Conservation (phyloP, 2,113 vertebrate species). For the Ciconia maguari region DNA sequence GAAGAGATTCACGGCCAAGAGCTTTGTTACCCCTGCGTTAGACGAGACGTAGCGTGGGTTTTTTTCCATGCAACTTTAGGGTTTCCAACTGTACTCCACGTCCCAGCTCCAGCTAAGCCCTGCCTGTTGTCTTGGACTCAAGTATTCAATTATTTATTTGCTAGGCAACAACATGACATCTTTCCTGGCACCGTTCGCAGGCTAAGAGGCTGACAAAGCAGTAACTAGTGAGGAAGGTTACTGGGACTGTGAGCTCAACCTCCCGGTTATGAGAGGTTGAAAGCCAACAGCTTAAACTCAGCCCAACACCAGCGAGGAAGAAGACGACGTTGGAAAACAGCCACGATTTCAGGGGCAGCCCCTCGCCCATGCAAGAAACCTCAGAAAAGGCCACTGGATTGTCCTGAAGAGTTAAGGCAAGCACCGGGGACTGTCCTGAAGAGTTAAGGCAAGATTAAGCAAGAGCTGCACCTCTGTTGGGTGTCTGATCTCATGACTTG, state of each 20-base stretch:
- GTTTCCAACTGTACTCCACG: background rate
- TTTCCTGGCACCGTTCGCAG: background rate
- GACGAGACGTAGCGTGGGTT: background rate
- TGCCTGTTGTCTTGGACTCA: background rate
- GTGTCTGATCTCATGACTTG: background rate
- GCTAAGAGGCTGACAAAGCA: background rate
- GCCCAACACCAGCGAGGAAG: background rate
- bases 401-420: background rate
- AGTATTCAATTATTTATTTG: background rate
- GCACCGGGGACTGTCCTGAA: fast-evolving
- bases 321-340: fast-evolving
- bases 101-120: background rate
- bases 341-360: no score
- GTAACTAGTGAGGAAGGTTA: background rate
- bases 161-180: slow-evolving; percentile 22
- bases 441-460: background rate
- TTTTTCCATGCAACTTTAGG: background rate
- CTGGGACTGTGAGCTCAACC: background rate
- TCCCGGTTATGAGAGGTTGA: background rate
- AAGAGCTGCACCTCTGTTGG: background rate
- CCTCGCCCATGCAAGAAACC: fast-evolving
- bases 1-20: background rate
- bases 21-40: fast-evolving
- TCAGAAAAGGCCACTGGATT: background rate
- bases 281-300: background rate